These are phyloP conservation scores for Catostylus mosaicus DNA, from an alignment of 30 jellyfish, hydroid and myxozoan species.

Conservation along the genomic window DNA sequence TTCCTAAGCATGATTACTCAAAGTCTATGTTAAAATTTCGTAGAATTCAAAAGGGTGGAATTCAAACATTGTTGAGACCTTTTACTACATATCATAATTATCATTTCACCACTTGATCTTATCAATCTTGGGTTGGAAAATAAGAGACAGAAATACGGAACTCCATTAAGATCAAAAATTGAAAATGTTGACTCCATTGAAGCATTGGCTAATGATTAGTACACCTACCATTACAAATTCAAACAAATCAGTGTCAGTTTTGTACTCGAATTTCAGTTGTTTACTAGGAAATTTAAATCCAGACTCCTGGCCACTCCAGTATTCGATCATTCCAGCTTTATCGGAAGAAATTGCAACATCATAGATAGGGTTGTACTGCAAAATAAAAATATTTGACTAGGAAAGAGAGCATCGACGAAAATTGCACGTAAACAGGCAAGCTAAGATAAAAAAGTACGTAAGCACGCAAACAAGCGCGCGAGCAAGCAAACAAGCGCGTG, in stretches of 20 bases:
- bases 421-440: neutral
- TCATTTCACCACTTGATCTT: too few relatives aligned
- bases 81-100: too few relatives aligned
- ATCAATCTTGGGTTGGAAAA: too few relatives aligned
- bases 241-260: conserved; percentile 97
- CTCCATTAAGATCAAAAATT: too few relatives aligned
- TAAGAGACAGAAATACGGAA: too few relatives aligned
- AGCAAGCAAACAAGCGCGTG: neutral
- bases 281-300: conserved; percentile 82
- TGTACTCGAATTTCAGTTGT: conserved; percentile 81
- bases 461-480: neutral
- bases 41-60: too few relatives aligned
- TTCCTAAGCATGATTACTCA: too few relatives aligned
- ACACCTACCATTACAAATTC: conserved; percentile 91
- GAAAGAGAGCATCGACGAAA: neutral
- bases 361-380: conserved; percentile 86
- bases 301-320: conserved; percentile 95
- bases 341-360: conserved; percentile 93
- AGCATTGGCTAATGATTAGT: too few relatives aligned
- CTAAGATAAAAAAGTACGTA: neutral
- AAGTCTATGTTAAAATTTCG: too few relatives aligned
- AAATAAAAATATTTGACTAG: neutral
- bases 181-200: too few relatives aligned
- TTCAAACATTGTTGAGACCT: too few relatives aligned
- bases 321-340: conserved; percentile 97